Percentiles rank a stretch among this genome's conserved stretches.
These are phyloP conservation scores for Cnemophilus loriae DNA, from an alignment of 2,113 vertebrate species.

Conservation along the genomic window DNA sequence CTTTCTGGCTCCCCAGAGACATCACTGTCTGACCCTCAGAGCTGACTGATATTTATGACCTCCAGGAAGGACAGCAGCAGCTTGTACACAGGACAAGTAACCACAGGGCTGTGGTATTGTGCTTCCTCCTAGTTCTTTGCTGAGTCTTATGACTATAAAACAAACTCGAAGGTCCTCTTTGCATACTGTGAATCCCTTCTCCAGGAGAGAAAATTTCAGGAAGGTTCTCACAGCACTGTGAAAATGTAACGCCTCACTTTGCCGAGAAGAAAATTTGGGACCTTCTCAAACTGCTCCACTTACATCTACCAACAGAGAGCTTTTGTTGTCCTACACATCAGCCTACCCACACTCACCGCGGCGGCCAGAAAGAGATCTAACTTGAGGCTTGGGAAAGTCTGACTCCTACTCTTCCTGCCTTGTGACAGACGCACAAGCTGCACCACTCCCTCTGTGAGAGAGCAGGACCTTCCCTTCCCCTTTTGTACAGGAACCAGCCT, in stretches of 20 bases:
- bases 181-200: neutral
- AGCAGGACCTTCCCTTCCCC: constrained; percentile 35
- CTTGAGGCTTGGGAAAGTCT: neutral
- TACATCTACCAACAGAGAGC: neutral
- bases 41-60: neutral
- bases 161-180: neutral
- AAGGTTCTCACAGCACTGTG: neutral
- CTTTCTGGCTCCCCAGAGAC: neutral
- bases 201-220: neutral
- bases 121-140: neutral
- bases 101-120: neutral
- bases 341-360: accelerated
- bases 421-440: constrained; percentile 12
- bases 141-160: neutral
- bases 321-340: neutral
- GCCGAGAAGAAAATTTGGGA: neutral
- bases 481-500: neutral
- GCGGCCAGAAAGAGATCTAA: neutral
- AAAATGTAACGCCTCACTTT: neutral
- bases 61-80: neutral
- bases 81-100: neutral
- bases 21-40: neutral
- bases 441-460: neutral
- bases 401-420: constrained; percentile 24
- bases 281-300: neutral